Percentiles rank a stretch among this genome's conserved stretches.
These are phyloP conservation scores for Unio delphinus DNA, from an alignment of 2,888 invertebrate genomes.

Conservation along the genomic window DNA sequence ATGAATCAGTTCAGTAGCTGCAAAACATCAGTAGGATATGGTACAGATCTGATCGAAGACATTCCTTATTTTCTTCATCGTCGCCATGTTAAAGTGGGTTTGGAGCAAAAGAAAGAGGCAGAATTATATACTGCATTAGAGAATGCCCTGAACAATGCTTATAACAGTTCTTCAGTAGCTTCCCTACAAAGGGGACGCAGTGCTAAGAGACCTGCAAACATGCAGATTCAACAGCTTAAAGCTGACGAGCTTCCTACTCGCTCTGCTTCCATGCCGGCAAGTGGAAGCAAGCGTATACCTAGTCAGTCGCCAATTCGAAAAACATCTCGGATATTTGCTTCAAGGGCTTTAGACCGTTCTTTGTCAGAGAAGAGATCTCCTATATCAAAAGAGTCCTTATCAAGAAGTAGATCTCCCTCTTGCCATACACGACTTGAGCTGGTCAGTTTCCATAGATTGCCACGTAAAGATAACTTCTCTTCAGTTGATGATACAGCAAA, in stretches of 20 bases:
- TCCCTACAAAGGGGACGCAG: conserved; percentile 31
- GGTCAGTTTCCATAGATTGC: conserved; percentile 59
- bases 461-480: conserved; percentile 67
- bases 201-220: conserved; percentile 38
- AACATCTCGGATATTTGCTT: conserved; percentile 10
- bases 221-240: conserved; percentile 46
- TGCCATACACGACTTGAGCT: conserved; percentile 54
- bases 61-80: conserved; percentile 64
- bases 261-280: conserved; percentile 19
- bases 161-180: conserved; percentile 4
- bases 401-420: conserved; percentile 52
- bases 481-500: conserved; percentile 70
- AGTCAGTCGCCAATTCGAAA: conserved; percentile 30
- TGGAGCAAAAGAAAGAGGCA: conserved; percentile 29
- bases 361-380: conserved; percentile 14
- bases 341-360: no score
- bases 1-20: background rate
- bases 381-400: conserved; percentile 29
- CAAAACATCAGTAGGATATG: background rate
- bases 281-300: conserved; percentile 18
- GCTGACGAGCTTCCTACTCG: conserved; percentile 39
- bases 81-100: conserved; percentile 36
- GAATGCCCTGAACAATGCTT: conserved; percentile 24
- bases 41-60: conserved; percentile 60
- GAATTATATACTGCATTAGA: conserved; percentile 36